Evolutionary conservation across 2,113 vertebrate species (phyloP).

Genomic region (Catharus minimus): DNA sequence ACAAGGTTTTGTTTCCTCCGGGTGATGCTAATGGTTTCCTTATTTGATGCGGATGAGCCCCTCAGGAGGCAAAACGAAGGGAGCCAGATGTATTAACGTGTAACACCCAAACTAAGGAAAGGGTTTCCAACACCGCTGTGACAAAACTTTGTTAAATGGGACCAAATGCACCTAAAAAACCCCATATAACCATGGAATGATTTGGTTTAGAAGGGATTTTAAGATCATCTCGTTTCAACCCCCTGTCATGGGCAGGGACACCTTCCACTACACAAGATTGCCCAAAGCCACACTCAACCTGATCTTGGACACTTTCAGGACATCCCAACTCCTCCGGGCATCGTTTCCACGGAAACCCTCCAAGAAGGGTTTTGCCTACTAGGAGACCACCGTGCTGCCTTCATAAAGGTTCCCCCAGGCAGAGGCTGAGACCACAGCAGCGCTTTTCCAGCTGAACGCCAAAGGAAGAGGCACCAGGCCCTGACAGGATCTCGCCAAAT

Average conservation of each 20-base stretch:
- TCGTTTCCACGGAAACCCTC: not conserved
- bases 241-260: not conserved
- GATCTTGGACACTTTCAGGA: not conserved
- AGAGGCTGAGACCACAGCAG: not conserved
- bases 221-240: not conserved
- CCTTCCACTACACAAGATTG: not conserved
- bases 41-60: not conserved
- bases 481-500: not conserved
- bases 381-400: too few species aligned
- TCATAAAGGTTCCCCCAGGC: not conserved
- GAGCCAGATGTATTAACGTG: fast-evolving
- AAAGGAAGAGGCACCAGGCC: not conserved
- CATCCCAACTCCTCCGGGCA: too few species aligned
- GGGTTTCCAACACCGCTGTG: not conserved
- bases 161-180: fast-evolving
- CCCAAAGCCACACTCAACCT: not conserved
- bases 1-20: fast-evolving
- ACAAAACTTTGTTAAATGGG: not conserved
- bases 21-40: not conserved
- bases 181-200: not conserved
- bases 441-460: not conserved
- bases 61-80: not conserved
- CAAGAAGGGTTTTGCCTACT: not conserved
- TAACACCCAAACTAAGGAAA: not conserved
- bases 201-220: not conserved